phyloP scores from a whole-genome alignment of 2,888 invertebrate genomes.

The Sarcophaga caerulescens region DNA sequence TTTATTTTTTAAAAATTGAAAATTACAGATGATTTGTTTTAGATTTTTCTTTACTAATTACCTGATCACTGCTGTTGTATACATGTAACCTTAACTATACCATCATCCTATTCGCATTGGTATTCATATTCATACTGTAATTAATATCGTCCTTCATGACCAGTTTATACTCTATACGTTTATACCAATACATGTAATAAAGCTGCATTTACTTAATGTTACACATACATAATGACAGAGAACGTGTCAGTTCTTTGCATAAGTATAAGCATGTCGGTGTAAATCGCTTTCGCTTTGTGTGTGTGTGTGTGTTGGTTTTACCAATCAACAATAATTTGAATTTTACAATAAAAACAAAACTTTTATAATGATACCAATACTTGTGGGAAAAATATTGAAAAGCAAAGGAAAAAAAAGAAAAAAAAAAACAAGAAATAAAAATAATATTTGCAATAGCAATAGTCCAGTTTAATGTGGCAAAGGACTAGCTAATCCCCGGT shows the following conservation, averaged over 20 bases:
- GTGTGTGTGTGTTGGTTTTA: no score
- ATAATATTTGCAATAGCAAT: no score
- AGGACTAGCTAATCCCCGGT: no score
- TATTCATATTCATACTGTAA: slow-evolving; percentile 48
- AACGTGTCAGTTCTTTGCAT: background rate
- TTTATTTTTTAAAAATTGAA: background rate
- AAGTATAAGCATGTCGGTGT: background rate
- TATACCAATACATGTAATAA: background rate
- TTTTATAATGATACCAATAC: no score
- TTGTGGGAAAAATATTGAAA: no score
- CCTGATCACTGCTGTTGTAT: background rate
- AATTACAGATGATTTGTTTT: background rate
- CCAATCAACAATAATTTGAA: no score
- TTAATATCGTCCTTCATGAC: slow-evolving; percentile 61
- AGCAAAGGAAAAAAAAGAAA: no score
- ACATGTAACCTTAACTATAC: background rate
- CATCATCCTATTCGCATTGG: background rate
- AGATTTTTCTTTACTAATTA: background rate
- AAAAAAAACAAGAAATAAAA: no score
- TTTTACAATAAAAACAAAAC: no score
- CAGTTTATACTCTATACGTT: slow-evolving; percentile 16
- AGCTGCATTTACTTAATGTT: background rate
- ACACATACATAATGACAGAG: no score
- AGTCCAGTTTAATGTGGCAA: no score
- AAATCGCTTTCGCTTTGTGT: no score